Evolutionary conservation across 1,140 invertebrate genomes (phyloP).

Genomic region (Paralvinella palmiformis): DNA sequence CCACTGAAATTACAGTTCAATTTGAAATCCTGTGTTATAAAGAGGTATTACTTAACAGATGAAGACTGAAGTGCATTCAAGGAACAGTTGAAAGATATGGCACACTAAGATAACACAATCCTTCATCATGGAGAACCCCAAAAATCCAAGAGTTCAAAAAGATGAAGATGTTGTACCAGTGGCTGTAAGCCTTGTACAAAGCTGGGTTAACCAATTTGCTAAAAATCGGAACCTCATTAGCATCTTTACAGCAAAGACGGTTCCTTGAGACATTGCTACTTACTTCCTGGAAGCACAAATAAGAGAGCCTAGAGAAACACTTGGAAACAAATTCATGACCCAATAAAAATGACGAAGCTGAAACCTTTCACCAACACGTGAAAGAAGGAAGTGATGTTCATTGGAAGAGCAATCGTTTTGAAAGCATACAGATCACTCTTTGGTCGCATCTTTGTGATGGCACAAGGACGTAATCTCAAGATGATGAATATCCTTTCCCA

Average conservation of each 20-base stretch:
- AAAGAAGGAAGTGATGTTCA: neutral
- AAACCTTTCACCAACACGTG: neutral
- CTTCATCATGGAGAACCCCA: neutral
- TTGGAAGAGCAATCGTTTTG: neutral
- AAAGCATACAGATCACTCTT: neutral
- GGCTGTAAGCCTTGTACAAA: neutral
- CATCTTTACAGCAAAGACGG: neutral
- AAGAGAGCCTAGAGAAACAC: neutral
- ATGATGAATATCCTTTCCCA: neutral
- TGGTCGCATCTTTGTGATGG: neutral
- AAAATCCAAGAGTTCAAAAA: constrained; percentile 7
- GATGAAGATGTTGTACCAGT: constrained; percentile 1
- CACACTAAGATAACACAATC: neutral
- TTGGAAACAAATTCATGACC: neutral
- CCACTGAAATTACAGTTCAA: constrained; percentile 2
- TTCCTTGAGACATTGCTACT: neutral
- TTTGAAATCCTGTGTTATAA: neutral
- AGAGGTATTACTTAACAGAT: constrained; percentile 1
- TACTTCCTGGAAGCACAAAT: neutral
- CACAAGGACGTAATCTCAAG: neutral
- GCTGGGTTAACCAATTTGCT: constrained; percentile 1
- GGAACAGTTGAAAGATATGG: neutral
- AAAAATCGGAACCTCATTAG: neutral
- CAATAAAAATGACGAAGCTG: neutral
- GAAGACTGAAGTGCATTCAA: neutral